These are phyloP conservation scores for Pegoplata infirma DNA, from an alignment of 2,888 invertebrate species.

Conservation along the genomic window DNA sequence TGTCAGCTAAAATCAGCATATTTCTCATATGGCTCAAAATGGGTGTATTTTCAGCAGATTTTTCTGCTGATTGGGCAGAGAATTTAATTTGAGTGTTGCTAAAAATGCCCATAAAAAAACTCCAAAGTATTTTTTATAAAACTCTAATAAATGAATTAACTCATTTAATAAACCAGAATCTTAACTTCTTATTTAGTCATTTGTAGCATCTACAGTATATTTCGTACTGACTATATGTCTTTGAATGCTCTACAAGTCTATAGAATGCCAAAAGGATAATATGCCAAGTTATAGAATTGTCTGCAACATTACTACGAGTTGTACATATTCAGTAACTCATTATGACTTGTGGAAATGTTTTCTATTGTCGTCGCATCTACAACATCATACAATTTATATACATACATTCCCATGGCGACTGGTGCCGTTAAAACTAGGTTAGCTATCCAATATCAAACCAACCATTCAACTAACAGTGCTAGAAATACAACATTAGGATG, in stretches of 20 bases:
- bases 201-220: background rate
- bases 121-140: no score
- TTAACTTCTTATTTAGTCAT: no score
- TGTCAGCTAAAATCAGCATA: no score
- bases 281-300: slow-evolving; percentile 53
- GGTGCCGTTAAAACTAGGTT: slow-evolving; percentile 60
- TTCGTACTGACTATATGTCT: background rate
- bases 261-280: slow-evolving; percentile 56
- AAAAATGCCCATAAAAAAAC: no score
- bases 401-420: slow-evolving; percentile 40
- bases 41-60: no score
- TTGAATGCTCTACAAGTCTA: background rate
- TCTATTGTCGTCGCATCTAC: slow-evolving; percentile 11
- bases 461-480: slow-evolving; percentile 14
- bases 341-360: slow-evolving; percentile 46
- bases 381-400: slow-evolving; percentile 19
- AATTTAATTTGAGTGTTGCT: no score
- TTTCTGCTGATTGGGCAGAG: no score
- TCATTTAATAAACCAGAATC: no score
- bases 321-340: slow-evolving; percentile 48
- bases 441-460: slow-evolving; percentile 57
- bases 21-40: no score
- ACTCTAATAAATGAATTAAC: no score
- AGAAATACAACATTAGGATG: slow-evolving; percentile 28
- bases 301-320: slow-evolving; percentile 22